A percentile compares a stretch with the other conserved stretches of the same genome.
Conservation (phyloP, 2,888 invertebrate genomes). For the Sphecodes monilicornis region DNA sequence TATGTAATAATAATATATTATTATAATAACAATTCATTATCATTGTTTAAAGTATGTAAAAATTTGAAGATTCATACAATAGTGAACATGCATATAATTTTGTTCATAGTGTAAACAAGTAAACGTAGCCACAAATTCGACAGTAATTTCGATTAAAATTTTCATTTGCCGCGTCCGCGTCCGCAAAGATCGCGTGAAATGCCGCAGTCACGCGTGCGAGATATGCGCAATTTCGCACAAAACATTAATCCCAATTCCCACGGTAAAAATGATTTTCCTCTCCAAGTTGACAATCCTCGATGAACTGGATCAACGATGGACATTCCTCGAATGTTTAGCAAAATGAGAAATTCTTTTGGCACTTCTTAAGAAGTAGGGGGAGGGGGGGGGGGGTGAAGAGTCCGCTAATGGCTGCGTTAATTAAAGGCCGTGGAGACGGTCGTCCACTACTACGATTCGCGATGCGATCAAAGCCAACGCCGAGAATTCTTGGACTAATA, state of each 20-base stretch:
- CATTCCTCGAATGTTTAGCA: constrained; percentile 7
- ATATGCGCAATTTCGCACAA: constrained; percentile 5
- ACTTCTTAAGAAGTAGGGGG: background rate
- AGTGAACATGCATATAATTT: no score
- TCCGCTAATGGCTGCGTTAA: background rate
- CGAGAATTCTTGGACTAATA: constrained; percentile 15
- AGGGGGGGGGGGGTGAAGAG: no score
- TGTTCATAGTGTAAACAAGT: background rate
- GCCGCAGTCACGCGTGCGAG: constrained; percentile 2
- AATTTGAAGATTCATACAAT: background rate
- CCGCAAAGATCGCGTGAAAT: no score
- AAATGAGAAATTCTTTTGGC: constrained; percentile 9
- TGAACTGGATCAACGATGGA: background rate
- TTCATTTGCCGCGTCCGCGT: background rate
- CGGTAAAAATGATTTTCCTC: background rate
- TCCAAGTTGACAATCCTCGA: background rate
- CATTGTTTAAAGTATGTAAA: no score
- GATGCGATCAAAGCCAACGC: background rate
- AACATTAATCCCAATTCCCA: background rate
- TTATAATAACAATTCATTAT: background rate
- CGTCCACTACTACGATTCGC: background rate
- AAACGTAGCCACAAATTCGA: no score
- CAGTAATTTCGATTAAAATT: background rate
- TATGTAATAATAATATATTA: background rate
- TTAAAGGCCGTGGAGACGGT: constrained; percentile 8